Evolutionary conservation across 2,888 invertebrate genomes (phyloP).

Genomic region (Tipula vernalis): DNA sequence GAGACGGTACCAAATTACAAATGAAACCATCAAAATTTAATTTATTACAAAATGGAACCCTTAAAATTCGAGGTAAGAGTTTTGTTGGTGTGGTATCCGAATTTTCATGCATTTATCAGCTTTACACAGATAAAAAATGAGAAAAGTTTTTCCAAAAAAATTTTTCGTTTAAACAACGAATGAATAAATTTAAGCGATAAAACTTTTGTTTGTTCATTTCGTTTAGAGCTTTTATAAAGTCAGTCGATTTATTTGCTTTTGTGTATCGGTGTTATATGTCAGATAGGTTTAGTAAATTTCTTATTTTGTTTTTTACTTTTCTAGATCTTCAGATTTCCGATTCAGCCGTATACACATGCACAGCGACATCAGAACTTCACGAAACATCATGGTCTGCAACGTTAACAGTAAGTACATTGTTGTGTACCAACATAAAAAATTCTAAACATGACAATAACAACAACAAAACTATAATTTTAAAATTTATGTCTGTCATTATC

Average conservation of each 20-base stretch:
- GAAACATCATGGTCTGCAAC: slow-evolving; percentile 74
- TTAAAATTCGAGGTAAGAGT: slow-evolving; percentile 59
- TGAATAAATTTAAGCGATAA: background rate
- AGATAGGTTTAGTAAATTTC: background rate
- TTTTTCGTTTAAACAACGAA: too few relatives aligned
- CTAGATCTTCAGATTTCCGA: slow-evolving; percentile 59
- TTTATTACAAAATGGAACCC: slow-evolving; percentile 53
- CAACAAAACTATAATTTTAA: background rate
- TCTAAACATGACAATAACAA: background rate
- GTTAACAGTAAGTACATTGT: slow-evolving; percentile 38
- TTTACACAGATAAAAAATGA: too few relatives aligned
- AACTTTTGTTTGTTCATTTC: background rate
- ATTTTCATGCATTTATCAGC: too few relatives aligned
- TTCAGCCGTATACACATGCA: slow-evolving; percentile 70
- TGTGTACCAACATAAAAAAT: background rate
- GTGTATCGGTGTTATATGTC: too few relatives aligned
- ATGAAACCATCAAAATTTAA: slow-evolving; percentile 43
- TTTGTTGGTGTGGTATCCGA: background rate
- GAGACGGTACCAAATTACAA: slow-evolving; percentile 51
- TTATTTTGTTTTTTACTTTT: background rate
- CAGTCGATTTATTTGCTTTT: background rate
- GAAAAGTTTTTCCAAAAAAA: too few relatives aligned
- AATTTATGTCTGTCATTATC: background rate
- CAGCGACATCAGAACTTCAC: slow-evolving; percentile 70
- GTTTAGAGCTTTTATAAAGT: too few relatives aligned